Conservation (phyloP, 2,113 vertebrate species). For the Chunga burmeisteri region DNA sequence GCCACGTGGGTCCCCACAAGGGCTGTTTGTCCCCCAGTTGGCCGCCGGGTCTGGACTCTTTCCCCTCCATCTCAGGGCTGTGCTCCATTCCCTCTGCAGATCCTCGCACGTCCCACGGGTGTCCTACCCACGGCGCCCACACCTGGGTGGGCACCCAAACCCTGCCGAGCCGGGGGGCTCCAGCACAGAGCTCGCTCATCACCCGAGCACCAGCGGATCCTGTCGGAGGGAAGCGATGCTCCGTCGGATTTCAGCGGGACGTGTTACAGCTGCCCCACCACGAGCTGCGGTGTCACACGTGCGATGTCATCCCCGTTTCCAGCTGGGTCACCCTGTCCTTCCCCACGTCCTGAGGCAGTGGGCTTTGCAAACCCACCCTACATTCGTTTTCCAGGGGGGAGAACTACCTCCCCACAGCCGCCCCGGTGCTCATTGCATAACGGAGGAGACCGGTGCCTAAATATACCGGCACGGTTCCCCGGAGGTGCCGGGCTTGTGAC, state of each 20-base stretch:
- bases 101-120: fast-evolving
- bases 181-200: fast-evolving
- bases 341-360: fast-evolving
- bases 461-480: not conserved
- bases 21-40: not conserved
- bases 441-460: not conserved
- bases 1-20: not conserved
- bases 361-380: not conserved
- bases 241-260: fast-evolving
- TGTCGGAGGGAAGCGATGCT: fast-evolving
- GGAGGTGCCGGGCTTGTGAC: not conserved
- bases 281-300: fast-evolving
- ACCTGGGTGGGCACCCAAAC: fast-evolving
- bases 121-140: not conserved
- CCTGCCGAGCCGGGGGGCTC: not conserved
- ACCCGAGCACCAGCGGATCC: no score
- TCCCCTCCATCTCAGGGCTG: not conserved
- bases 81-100: not conserved
- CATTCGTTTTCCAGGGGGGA: not conserved
- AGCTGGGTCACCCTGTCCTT: not conserved
- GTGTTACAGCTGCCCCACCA: no score
- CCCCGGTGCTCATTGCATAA: not conserved
- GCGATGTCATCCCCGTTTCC: not conserved
- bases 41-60: fast-evolving
- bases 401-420: not conserved